phyloP scores from a whole-genome alignment of 2,888 invertebrate species.

The Catocala nupta region DNA sequence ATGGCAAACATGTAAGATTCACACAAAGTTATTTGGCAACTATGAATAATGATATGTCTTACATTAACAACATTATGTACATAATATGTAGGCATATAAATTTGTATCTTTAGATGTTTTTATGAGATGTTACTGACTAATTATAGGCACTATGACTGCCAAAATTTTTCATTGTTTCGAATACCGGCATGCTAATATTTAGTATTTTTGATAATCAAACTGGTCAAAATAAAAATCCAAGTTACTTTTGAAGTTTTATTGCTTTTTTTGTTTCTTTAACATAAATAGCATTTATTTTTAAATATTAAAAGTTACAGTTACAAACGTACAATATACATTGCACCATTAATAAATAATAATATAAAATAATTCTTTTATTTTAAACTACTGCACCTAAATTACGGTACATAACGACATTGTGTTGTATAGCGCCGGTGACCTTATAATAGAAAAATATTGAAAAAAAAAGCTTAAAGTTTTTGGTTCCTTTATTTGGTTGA shows the following conservation, averaged over 20 bases:
- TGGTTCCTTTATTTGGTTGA: conserved; percentile 83
- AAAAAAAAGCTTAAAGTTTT: conserved; percentile 79
- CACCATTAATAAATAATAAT: conserved; percentile 85
- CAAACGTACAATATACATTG: conserved; percentile 84
- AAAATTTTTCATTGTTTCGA: background rate
- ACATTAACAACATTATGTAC: too few relatives aligned
- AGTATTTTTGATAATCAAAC: background rate
- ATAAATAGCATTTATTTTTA: conserved; percentile 87
- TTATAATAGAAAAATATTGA: conserved; percentile 82
- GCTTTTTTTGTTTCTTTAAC: conserved; percentile 85
- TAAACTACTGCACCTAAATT: conserved; percentile 78
- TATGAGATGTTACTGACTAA: too few relatives aligned
- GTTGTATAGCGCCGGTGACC: conserved; percentile 74
- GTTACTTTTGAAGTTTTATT: conserved; percentile 84
- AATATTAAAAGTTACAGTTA: conserved; percentile 85
- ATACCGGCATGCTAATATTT: background rate
- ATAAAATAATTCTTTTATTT: conserved; percentile 83
- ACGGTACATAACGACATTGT: conserved; percentile 70
- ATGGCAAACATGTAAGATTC: too few relatives aligned
- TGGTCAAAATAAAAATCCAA: conserved; percentile 67
- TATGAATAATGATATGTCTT: too few relatives aligned
- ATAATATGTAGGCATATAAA: too few relatives aligned
- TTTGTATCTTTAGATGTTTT: too few relatives aligned
- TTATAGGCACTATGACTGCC: too few relatives aligned
- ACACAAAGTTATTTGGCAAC: too few relatives aligned